These are phyloP conservation scores for Isichthys henryi DNA, from an alignment of 2,113 vertebrate species.

Conservation along the genomic window DNA sequence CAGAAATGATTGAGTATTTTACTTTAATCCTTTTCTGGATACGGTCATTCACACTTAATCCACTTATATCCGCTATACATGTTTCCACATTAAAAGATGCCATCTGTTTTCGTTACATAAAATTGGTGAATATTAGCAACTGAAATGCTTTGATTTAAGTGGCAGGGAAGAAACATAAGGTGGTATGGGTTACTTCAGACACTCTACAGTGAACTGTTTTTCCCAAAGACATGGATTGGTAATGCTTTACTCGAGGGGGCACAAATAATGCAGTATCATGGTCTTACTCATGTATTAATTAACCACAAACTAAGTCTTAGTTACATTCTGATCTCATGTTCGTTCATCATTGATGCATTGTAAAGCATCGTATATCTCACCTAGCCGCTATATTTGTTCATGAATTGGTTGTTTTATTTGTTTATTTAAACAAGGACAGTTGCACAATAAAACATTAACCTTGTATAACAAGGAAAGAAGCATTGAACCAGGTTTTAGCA, in stretches of 20 bases:
- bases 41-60: not conserved
- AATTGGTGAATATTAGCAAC: not conserved
- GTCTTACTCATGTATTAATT: not conserved
- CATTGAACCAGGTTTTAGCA: not conserved
- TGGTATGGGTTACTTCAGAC: not conserved
- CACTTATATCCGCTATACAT: not conserved
- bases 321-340: not conserved
- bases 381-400: not conserved
- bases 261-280: not conserved
- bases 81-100: not conserved
- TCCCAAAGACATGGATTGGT: not conserved
- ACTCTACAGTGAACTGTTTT: not conserved
- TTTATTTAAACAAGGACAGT: not conserved
- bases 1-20: not conserved
- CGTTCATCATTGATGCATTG: not conserved
- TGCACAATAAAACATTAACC: not conserved
- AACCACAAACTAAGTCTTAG: not conserved
- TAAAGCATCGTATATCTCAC: not conserved
- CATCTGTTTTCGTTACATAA: not conserved
- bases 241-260: not conserved
- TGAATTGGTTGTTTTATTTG: not conserved
- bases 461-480: not conserved
- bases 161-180: not conserved
- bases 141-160: not conserved
- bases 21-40: not conserved